These are phyloP conservation scores for Brachionus paranguensis DNA, from an alignment of 1,140 invertebrate genomes.

Conservation along the genomic window DNA sequence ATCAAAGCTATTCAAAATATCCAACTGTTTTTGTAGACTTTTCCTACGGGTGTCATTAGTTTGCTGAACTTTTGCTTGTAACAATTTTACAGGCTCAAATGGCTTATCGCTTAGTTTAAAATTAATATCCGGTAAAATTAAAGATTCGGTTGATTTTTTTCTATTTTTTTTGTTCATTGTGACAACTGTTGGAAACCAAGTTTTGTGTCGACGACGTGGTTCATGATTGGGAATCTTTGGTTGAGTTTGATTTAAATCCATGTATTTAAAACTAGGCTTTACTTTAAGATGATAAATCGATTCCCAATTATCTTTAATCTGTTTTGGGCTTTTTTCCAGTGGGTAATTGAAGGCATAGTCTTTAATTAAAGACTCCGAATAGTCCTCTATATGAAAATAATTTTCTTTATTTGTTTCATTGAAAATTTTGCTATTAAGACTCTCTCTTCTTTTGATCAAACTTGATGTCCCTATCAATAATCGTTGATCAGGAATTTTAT, in stretches of 20 bases:
- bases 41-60: background rate
- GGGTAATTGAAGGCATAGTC: background rate
- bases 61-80: background rate
- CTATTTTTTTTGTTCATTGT: background rate
- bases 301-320: background rate
- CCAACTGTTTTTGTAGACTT: background rate
- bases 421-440: background rate
- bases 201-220: background rate
- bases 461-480: background rate
- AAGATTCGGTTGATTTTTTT: background rate
- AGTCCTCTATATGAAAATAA: background rate
- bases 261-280: background rate
- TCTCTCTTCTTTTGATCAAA: background rate
- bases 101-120: background rate
- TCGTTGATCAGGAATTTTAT: background rate
- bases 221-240: background rate
- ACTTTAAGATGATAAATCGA: background rate
- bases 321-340: background rate
- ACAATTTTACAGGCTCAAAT: background rate
- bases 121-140: background rate
- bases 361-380: background rate
- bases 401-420: background rate
- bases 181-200: background rate
- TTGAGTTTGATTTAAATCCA: background rate
- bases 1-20: background rate